Conservation (phyloP, 1,140 invertebrate genomes). For the Propsilocerus akamusi region DNA sequence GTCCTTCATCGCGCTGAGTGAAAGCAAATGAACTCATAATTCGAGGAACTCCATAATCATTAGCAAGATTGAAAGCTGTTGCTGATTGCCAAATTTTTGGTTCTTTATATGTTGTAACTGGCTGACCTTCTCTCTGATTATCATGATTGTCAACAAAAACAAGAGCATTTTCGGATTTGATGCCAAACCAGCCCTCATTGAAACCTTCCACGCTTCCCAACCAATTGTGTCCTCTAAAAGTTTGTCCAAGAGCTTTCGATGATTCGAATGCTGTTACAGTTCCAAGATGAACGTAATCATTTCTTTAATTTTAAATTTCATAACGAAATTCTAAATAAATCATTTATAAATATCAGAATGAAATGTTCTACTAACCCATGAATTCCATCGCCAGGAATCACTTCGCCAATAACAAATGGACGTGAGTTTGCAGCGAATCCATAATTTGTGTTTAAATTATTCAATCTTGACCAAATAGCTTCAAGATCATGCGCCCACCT, state of each 20-base stretch:
- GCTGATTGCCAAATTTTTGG: constrained; percentile 44
- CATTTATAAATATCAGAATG: no score
- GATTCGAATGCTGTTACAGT: constrained; percentile 53
- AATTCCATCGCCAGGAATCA: constrained; percentile 57
- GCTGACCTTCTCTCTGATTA: constrained; percentile 31
- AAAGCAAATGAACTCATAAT: constrained; percentile 52
- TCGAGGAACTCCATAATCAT: constrained; percentile 41
- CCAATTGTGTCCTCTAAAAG: constrained; percentile 23
- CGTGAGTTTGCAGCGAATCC: constrained; percentile 34
- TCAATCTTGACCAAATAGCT: constrained; percentile 35
- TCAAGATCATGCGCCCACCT: constrained; percentile 46
- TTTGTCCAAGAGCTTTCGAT: constrained; percentile 24
- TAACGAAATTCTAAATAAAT: no score
- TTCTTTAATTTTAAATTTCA: no score
- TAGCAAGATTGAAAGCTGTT: constrained; percentile 51
- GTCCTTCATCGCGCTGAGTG: constrained; percentile 29
- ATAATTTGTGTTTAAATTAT: constrained; percentile 35
- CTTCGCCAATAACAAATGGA: constrained; percentile 61
- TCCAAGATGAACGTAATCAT: constrained; percentile 43
- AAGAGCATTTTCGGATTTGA: constrained; percentile 29
- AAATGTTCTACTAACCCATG: constrained; percentile 14
- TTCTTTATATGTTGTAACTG: constrained; percentile 36
- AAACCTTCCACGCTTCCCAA: constrained; percentile 29
- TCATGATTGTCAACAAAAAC: constrained; percentile 47
- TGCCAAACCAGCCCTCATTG: constrained; percentile 33